Evolutionary conservation across 2,113 vertebrate species (phyloP).

Genomic region (Sitta europaea): DNA sequence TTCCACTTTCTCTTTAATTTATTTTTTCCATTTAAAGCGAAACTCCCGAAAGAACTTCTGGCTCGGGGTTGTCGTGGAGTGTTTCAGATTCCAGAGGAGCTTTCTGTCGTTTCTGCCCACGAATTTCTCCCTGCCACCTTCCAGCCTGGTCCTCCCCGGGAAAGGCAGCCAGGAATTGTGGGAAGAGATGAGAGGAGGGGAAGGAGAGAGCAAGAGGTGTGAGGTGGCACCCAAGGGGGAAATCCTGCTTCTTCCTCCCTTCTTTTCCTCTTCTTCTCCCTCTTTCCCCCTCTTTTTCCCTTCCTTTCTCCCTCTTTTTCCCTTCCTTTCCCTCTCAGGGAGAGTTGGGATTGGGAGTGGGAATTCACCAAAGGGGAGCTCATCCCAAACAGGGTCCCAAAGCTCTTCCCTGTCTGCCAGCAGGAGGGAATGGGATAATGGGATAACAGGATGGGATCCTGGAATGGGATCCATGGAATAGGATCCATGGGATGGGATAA

Average conservation of each 20-base stretch:
- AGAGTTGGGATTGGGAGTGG: neutral
- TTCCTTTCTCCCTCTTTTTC: rapidly evolving
- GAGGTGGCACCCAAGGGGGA: neutral
- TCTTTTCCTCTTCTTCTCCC: neutral
- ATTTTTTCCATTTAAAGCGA: neutral
- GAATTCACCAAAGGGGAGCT: neutral
- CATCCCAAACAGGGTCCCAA: neutral
- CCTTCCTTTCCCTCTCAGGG: neutral
- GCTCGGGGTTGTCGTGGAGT: neutral
- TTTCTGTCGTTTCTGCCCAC: neutral
- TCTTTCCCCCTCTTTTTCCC: too few relatives aligned
- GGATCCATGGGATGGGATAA: neutral
- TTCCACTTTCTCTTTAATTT: too few relatives aligned
- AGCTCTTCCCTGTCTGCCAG: neutral
- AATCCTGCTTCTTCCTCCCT: neutral
- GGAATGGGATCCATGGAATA: too few relatives aligned
- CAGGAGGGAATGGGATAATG: neutral
- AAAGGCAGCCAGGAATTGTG: neutral
- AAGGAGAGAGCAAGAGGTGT: neutral
- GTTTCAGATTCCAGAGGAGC: neutral
- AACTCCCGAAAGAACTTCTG: neutral
- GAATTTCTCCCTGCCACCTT: conserved; percentile 17
- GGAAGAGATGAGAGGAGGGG: neutral
- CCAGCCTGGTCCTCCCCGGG: neutral
- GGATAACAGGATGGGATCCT: too few relatives aligned